Evolutionary conservation across 1,140 invertebrate species (phyloP), one percentile per base, ranked within the genome.

Genomic region (Psix sp.): DNA sequence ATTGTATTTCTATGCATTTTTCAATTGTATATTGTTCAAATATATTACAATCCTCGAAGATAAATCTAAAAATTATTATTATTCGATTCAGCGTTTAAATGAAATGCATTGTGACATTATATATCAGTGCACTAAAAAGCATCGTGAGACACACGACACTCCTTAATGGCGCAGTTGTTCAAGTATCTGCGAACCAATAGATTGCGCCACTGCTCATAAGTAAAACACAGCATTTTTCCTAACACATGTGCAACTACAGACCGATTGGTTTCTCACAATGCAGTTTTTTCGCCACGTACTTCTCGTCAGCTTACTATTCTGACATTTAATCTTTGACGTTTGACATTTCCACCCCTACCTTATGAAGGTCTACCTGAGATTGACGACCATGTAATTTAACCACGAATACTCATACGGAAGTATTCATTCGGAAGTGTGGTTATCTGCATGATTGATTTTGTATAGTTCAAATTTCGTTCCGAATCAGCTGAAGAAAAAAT

Each of bases 341-440:
- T 66, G 51, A 66, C 62, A 57, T 57, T 49, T 57, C 15, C 45
- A 67, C 45, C 45, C 52, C 31, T 40, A 40, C 40, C 60, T 45
- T 21, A 52, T 18, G 18, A 33, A 21, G 17, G 29, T 43, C 29
- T 21, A 57, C 51, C 45, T 57, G 35, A 57, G 45, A 67, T 57
- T 67, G 63, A 67, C 63, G 31, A 36, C 63, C 57, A 52, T 67
- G 36, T 57, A 67, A 67, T 67, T 67, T n/a, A n/a, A n/a, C n/a
- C n/a, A n/a, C n/a, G n/a, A n/a, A n/a, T n/a, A n/a, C n/a, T n/a
- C n/a, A n/a, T n/a, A n/a, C 52, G 52, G 33, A 18, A n/a, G 21
- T 52, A 20, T 11, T 48, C 31, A 6, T 7, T 0, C 29, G 45
- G 63, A 67, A 57, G 42, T 29, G 18, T n/a, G n/a, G n/a, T n/a